phyloP scores from a whole-genome alignment of 2,888 invertebrate genomes.

The Opisthograptis luteolata region DNA sequence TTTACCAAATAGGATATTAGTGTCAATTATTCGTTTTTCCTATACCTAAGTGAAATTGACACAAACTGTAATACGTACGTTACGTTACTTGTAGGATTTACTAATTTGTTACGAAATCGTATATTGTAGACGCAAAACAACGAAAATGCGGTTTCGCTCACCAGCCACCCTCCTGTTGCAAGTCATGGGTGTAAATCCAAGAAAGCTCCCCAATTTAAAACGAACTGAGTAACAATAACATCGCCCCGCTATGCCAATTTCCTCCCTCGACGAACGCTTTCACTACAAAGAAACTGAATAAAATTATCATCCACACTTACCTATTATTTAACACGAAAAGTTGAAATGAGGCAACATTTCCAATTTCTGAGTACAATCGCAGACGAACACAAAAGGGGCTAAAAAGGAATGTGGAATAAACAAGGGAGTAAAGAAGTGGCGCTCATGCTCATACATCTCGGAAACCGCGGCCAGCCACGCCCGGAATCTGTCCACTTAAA shows the following conservation, averaged over 20 bases:
- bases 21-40: no score
- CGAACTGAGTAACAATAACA: slow-evolving; percentile 81
- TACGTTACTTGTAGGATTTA: slow-evolving; percentile 4
- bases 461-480: slow-evolving; percentile 59
- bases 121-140: slow-evolving; percentile 28
- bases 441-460: slow-evolving; percentile 52
- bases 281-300: slow-evolving; percentile 75
- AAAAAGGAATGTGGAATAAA: slow-evolving; percentile 50
- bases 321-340: slow-evolving; percentile 60
- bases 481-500: slow-evolving; percentile 70
- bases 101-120: slow-evolving; percentile 51
- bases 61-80: background rate
- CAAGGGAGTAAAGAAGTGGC: slow-evolving; percentile 51
- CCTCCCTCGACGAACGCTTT: slow-evolving; percentile 71
- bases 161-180: slow-evolving; percentile 65
- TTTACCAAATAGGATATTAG: no score
- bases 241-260: slow-evolving; percentile 78
- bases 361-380: slow-evolving; percentile 46
- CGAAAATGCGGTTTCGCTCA: slow-evolving; percentile 54
- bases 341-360: slow-evolving; percentile 52
- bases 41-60: no score
- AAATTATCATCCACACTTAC: slow-evolving; percentile 69
- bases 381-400: slow-evolving; percentile 38
- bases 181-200: slow-evolving; percentile 83
- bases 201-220: slow-evolving; percentile 83